Percentiles rank a stretch among this genome's conserved stretches.
Conservation (phyloP, 2,113 vertebrate species). For the Lethenteron reissneri region DNA sequence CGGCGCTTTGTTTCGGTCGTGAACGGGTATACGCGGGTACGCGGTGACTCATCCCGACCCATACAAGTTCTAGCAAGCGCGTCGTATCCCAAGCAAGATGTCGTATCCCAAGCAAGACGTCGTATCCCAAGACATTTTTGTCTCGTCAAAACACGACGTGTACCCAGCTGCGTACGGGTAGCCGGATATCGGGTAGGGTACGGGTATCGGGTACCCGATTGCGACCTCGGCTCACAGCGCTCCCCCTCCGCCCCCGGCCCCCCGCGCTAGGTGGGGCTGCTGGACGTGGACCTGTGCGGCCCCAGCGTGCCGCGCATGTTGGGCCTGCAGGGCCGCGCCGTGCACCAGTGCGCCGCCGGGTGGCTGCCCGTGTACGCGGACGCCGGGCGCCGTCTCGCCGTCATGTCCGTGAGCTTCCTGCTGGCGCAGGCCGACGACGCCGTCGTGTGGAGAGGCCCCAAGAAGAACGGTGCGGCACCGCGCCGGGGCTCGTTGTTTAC, state of each 20-base stretch:
- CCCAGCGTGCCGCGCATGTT: conserved; percentile 87
- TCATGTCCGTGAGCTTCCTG: conserved; percentile 89
- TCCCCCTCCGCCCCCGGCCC: not conserved
- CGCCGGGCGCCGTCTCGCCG: conserved; percentile 33
- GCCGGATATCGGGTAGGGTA: too few species aligned
- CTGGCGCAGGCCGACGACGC: conserved; percentile 62
- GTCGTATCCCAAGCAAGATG: too few species aligned
- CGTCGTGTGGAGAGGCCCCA: conserved; percentile 84
- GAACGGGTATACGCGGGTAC: too few species aligned
- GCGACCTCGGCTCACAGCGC: not conserved
- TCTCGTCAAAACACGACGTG: too few species aligned
- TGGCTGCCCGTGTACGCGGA: conserved; percentile 74
- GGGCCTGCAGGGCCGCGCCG: conserved; percentile 23
- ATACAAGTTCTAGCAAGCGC: too few species aligned
- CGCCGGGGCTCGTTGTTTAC: too few species aligned
- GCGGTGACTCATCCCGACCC: too few species aligned
- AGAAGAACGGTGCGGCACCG: conserved; percentile 44
- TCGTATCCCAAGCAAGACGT: too few species aligned
- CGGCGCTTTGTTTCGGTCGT: too few species aligned
- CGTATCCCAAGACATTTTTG: too few species aligned
- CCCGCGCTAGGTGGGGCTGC: conserved; percentile 51
- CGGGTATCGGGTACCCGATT: too few species aligned
- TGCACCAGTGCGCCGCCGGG: conserved; percentile 66
- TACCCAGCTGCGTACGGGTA: too few species aligned
- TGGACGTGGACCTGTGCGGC: conserved; percentile 75